These are phyloP conservation scores for Tineola bisselliella DNA, from an alignment of 2,888 invertebrate genomes.

Conservation along the genomic window DNA sequence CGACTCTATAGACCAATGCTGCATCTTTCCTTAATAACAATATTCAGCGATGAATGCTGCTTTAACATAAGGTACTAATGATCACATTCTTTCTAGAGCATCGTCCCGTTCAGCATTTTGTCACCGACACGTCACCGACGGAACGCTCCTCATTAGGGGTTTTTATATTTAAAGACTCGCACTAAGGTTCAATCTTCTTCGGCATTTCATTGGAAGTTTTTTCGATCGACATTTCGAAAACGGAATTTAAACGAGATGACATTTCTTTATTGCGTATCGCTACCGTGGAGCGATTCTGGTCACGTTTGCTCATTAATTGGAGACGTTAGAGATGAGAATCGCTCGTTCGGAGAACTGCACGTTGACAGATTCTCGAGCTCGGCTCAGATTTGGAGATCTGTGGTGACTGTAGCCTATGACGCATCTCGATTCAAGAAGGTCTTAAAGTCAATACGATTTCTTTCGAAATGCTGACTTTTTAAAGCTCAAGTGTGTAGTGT, in stretches of 20 bases:
- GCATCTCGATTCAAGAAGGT: neutral
- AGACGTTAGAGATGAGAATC: constrained; percentile 39
- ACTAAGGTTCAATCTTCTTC: constrained; percentile 36
- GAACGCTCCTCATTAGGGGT: constrained; percentile 48
- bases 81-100: neutral
- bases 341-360: constrained; percentile 27
- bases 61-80: neutral
- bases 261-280: constrained; percentile 41
- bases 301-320: constrained; percentile 35
- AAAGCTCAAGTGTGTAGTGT: neutral
- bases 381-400: constrained; percentile 18
- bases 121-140: constrained; percentile 51
- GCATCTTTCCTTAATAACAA: neutral
- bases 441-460: neutral
- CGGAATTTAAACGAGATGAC: constrained; percentile 60
- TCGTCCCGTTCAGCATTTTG: constrained; percentile 46
- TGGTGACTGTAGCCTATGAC: neutral
- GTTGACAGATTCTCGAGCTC: constrained; percentile 39
- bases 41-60: neutral
- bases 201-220: constrained; percentile 26
- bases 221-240: constrained; percentile 28
- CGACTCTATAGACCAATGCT: constrained; percentile 41
- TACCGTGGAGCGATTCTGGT: constrained; percentile 33
- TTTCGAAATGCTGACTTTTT: neutral
- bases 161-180: constrained; percentile 42